These are phyloP conservation scores for Clarias magur DNA, from an alignment of 2,113 vertebrate genomes.

Conservation along the genomic window DNA sequence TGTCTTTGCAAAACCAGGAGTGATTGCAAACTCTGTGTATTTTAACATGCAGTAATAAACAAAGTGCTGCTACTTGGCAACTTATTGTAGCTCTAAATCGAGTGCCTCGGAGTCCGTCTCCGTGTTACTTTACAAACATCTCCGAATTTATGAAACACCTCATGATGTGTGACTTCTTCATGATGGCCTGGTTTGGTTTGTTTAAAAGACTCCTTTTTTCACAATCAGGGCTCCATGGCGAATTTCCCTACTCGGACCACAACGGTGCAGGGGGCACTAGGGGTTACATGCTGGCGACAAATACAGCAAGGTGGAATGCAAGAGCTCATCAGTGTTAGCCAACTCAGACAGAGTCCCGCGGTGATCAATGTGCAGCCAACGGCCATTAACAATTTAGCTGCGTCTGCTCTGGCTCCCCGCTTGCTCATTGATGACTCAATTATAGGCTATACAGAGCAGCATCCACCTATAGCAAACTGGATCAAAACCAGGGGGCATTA, in stretches of 20 bases:
- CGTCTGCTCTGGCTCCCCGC: slow-evolving; percentile 30
- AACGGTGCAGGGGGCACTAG: neutral
- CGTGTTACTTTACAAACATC: slow-evolving; percentile 38
- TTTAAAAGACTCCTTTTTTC: slow-evolving; percentile 52
- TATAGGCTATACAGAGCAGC: slow-evolving; percentile 43
- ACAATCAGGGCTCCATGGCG: slow-evolving; percentile 40
- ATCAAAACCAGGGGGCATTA: slow-evolving; percentile 47
- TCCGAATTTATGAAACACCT: slow-evolving; percentile 42
- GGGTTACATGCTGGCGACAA: slow-evolving; percentile 51
- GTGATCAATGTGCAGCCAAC: slow-evolving; percentile 52
- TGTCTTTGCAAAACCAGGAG: slow-evolving; percentile 30
- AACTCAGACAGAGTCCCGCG: slow-evolving; percentile 36
- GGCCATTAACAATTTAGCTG: slow-evolving; percentile 51
- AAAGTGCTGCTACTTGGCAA: slow-evolving; percentile 23
- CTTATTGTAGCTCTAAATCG: slow-evolving; percentile 18
- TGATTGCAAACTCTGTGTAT: slow-evolving; percentile 32
- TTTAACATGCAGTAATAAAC: slow-evolving; percentile 39
- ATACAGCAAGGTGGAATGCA: slow-evolving; percentile 43
- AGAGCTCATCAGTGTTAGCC: slow-evolving; percentile 53
- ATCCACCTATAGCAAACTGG: slow-evolving; percentile 51
- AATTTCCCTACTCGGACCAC: slow-evolving; percentile 20
- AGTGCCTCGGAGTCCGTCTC: slow-evolving; percentile 21
- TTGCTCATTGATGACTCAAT: slow-evolving; percentile 55
- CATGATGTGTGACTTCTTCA: slow-evolving; percentile 49
- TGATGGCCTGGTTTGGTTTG: slow-evolving; percentile 45